Evolutionary conservation across 2,113 vertebrate genomes (phyloP), one percentile per base, ranked within the genome.

Genomic region (Piaya cayana): DNA sequence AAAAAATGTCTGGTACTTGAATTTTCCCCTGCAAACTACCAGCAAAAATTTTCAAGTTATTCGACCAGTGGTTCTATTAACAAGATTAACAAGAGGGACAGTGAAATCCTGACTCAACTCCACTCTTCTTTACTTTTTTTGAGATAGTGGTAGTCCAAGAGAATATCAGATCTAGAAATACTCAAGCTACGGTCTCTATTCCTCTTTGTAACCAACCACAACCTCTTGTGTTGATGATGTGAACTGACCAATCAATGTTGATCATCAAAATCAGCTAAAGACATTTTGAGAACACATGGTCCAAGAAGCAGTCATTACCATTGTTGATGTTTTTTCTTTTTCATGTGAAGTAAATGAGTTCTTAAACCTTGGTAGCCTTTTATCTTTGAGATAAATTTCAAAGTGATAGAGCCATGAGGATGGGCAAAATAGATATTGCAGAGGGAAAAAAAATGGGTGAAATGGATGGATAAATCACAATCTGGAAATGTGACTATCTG

Each of bases 41-140:
- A 83, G 49, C 43, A 88, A 23, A 21, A 56, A 12, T 81, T 86
- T 86, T 89, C 13, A 13, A 58, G 6, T 36, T 63, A 15, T n/a
- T 85, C 50, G 32, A 71, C 4, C 29, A 58, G 11, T 52, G 16
- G 6, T 56, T 18, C 45, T 5, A 13, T 70, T 70, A 63, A 56
- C 8, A 60, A 79, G 26, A 12, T 26, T 36, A 64, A 43, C 5
- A 69, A 92, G 37, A 68, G 20, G 8, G 15, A 30, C 25, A 59
- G 37, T 8, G 63, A 90, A 91, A 42, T 43, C 11, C 13, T 62
- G 2, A 15, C 10, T 60, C 12, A 50, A 5, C 5, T 42, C 58
- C 10, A 32, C 5, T 13, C 29, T 45, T 1, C 1, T 8, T 27
- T 34, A 3, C 8, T 1, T 5, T 37, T 86, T 64, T 50, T 7